Percentiles rank a stretch among this genome's conserved stretches.
phyloP scores from a whole-genome alignment of 2,888 invertebrate genomes.

The Drosophila algonquin region DNA sequence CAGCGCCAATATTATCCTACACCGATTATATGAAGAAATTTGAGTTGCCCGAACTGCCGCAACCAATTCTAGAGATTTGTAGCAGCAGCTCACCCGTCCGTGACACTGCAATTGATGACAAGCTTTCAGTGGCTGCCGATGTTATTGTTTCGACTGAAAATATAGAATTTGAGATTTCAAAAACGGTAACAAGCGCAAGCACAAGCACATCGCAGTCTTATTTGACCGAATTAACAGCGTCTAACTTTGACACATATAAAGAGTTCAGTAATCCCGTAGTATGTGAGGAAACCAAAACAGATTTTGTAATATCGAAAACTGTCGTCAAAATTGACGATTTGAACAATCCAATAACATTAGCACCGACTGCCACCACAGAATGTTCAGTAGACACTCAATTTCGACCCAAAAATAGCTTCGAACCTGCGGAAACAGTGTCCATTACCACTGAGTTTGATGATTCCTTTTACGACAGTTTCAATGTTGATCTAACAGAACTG shows the following conservation, averaged over 20 bases:
- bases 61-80: slow-evolving; percentile 49
- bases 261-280: not conserved
- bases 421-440: not conserved
- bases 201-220: slow-evolving; percentile 9
- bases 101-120: slow-evolving; percentile 16
- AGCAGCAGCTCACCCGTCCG: not conserved
- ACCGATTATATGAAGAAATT: slow-evolving; percentile 75
- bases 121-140: not conserved
- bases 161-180: not conserved
- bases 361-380: slow-evolving; percentile 16
- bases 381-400: slow-evolving; percentile 18
- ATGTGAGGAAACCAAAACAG: not conserved
- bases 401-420: not conserved
- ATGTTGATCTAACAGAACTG: slow-evolving; percentile 70
- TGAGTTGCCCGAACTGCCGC: slow-evolving; percentile 62
- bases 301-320: not conserved
- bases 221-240: not conserved
- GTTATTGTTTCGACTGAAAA: not conserved
- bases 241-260: not conserved
- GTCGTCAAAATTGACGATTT: not conserved
- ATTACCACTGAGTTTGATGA: slow-evolving; percentile 70
- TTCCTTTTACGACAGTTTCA: slow-evolving; percentile 78
- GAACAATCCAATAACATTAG: not conserved
- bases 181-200: not conserved
- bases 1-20: slow-evolving; percentile 55